These are phyloP conservation scores for Mythimna ferrago DNA, from an alignment of 2,888 invertebrate species.

Conservation along the genomic window DNA sequence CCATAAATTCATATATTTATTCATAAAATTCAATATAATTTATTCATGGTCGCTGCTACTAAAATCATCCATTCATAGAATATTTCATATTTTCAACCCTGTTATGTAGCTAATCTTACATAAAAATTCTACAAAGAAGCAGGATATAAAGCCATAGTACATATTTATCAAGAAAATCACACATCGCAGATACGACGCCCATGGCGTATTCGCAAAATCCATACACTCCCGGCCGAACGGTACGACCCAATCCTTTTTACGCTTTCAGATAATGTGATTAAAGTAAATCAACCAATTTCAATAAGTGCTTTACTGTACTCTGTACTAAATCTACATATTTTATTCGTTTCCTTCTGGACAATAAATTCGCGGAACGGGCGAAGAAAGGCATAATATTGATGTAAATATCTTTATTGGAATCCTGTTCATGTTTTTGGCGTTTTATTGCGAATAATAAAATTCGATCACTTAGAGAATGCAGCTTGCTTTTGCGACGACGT, in stretches of 20 bases:
- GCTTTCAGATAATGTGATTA: constrained; percentile 82
- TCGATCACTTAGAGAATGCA: constrained; percentile 44
- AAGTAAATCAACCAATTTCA: constrained; percentile 89
- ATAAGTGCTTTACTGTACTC: constrained; percentile 81
- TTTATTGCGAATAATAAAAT: constrained; percentile 48
- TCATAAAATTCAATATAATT: too few relatives aligned
- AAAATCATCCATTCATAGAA: background rate
- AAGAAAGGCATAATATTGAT: constrained; percentile 50
- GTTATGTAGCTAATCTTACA: background rate
- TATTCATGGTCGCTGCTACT: too few relatives aligned
- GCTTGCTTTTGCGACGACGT: constrained; percentile 28
- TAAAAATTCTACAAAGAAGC: background rate
- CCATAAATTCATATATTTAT: too few relatives aligned
- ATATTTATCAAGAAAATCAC: constrained; percentile 37
- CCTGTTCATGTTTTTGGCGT: constrained; percentile 44
- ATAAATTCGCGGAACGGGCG: constrained; percentile 54
- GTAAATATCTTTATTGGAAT: constrained; percentile 53
- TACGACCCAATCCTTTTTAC: constrained; percentile 80
- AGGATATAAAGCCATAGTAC: constrained; percentile 27
- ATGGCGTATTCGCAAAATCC: constrained; percentile 64
- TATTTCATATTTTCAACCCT: background rate
- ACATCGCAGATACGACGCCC: constrained; percentile 45
- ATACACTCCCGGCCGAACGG: constrained; percentile 66
- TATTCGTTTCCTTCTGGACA: constrained; percentile 71
- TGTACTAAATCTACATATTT: constrained; percentile 86